Evolutionary conservation across 2,113 vertebrate genomes (phyloP).

Genomic region (Myotis lucifugus): DNA sequence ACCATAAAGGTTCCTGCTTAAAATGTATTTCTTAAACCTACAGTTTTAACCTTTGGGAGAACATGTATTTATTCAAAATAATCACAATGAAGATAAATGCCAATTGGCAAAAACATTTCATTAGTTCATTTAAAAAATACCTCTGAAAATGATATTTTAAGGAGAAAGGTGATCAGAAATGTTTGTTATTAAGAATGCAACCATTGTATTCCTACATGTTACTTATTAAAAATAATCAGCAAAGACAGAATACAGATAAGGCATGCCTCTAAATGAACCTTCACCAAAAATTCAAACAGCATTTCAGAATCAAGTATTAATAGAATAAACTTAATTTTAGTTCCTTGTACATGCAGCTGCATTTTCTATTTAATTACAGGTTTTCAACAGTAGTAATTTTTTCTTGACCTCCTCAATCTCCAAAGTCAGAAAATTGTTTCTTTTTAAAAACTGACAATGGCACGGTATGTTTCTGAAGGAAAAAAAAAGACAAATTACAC

Average conservation of each 20-base stretch:
- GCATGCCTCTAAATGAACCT: constrained; percentile 55
- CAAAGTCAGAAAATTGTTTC: constrained; percentile 91
- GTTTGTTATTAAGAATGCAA: background rate
- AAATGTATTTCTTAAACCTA: constrained; percentile 14
- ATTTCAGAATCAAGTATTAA: constrained; percentile 86
- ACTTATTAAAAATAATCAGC: constrained; percentile 58
- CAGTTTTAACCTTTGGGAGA: constrained; percentile 16
- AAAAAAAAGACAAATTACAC: constrained; percentile 87
- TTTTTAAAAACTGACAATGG: constrained; percentile 92
- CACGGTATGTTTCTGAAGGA: constrained; percentile 88
- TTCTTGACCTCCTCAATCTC: constrained; percentile 89
- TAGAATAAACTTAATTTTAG: constrained; percentile 89
- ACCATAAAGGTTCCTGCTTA: constrained; percentile 44
- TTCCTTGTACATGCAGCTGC: constrained; percentile 87
- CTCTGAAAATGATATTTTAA: constrained; percentile 49
- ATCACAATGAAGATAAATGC: background rate
- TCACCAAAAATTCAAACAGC: constrained; percentile 75
- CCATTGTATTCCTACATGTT: constrained; percentile 16
- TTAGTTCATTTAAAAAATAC: constrained; percentile 44
- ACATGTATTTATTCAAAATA: constrained; percentile 21
- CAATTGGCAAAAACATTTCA: constrained; percentile 20
- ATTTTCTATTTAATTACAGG: constrained; percentile 89
- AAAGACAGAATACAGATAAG: constrained; percentile 43
- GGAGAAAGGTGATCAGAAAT: constrained; percentile 41
- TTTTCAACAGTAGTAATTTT: constrained; percentile 89